Evolutionary conservation across 92 coral and sea anemone genomes (phyloP).

Genomic region (Epizoanthus rinbou): DNA sequence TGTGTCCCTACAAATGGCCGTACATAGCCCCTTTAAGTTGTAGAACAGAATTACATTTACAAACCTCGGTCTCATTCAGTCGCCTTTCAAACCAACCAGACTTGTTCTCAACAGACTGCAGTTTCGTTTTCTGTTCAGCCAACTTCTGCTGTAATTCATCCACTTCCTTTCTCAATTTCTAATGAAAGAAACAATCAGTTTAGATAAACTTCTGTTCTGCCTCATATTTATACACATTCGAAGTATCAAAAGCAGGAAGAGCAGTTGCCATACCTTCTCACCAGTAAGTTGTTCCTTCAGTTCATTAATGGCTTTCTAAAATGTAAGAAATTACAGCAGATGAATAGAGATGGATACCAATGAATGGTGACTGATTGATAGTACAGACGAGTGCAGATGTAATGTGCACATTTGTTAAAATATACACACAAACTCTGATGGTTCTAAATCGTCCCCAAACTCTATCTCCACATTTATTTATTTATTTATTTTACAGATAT

Average conservation of each 20-base stretch:
- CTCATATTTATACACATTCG: background rate
- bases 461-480: too few species aligned
- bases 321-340: background rate
- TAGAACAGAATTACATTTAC: background rate
- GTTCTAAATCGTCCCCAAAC: too few species aligned
- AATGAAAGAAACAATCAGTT: background rate
- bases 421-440: too few species aligned
- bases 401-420: too few species aligned
- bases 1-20: too few species aligned
- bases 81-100: constrained; percentile 98
- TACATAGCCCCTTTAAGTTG: too few species aligned
- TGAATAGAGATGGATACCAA: background rate
- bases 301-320: constrained; percentile 79
- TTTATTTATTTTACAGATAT: too few species aligned
- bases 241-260: background rate
- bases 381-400: too few species aligned
- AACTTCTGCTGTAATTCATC: constrained; percentile 83
- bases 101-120: constrained; percentile 86
- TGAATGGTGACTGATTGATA: too few species aligned
- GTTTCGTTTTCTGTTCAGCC: constrained; percentile 68
- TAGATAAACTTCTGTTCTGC: background rate
- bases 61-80: constrained; percentile 90
- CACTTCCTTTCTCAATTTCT: constrained; percentile 94
- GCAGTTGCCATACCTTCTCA: constrained; percentile 63
- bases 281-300: constrained; percentile 80